A percentile compares a stretch with the other conserved stretches of the same genome.
These are phyloP conservation scores for Pyrgilauda ruficollis DNA, from an alignment of 2,113 vertebrate species.

Conservation along the genomic window DNA sequence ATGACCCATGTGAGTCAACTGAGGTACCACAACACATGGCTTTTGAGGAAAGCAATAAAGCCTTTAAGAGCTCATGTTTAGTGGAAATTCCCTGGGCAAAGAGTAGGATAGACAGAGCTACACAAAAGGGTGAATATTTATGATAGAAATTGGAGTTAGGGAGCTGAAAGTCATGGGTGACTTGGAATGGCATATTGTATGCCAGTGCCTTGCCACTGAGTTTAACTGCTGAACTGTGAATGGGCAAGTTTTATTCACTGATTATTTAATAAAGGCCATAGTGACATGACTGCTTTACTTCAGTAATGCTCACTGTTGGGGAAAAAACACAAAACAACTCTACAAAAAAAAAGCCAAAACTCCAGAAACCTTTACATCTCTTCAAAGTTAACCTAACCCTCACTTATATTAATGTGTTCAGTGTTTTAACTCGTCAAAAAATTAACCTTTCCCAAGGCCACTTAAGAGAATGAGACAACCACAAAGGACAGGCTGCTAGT, in stretches of 20 bases:
- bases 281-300: background rate
- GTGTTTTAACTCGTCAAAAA: background rate
- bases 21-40: rapidly evolving
- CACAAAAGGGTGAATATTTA: background rate
- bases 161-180: background rate
- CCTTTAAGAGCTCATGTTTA: background rate
- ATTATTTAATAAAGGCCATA: background rate
- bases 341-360: background rate
- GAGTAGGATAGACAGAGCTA: background rate
- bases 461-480: background rate
- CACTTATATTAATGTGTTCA: background rate
- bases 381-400: background rate
- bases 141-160: background rate
- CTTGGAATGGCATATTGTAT: background rate
- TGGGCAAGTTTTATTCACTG: background rate
- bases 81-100: background rate
- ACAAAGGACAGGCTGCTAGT: rapidly evolving
- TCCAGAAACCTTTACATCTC: background rate
- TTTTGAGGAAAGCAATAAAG: background rate
- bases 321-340: background rate
- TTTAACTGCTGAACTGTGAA: background rate
- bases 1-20: background rate
- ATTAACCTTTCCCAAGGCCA: background rate
- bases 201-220: background rate
- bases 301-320: background rate